These are phyloP conservation scores for Masticophis lateralis DNA, from an alignment of 2,797 vertebrate genomes.

Conservation along the genomic window DNA sequence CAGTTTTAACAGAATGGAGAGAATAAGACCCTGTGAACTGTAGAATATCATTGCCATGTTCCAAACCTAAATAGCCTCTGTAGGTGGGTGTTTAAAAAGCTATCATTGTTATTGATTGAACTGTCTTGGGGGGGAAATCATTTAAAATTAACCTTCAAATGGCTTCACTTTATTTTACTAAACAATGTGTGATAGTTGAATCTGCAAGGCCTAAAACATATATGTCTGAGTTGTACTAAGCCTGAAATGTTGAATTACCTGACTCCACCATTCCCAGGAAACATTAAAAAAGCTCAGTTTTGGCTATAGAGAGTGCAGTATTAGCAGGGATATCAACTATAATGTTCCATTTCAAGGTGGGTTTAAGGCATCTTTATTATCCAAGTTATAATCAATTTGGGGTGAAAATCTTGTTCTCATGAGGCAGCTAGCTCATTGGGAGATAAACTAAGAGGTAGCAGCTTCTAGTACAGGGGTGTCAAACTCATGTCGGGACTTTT, in stretches of 20 bases:
- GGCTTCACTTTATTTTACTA: neutral
- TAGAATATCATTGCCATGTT: neutral
- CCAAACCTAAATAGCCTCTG: neutral
- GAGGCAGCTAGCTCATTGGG: neutral
- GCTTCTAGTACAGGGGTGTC: neutral
- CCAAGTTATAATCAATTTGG: neutral
- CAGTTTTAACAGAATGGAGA: neutral
- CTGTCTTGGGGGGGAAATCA: neutral
- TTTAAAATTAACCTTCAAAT: neutral
- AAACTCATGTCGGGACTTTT: too few species aligned
- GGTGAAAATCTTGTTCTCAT: neutral
- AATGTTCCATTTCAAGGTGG: neutral
- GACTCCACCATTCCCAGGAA: neutral
- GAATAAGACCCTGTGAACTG: neutral
- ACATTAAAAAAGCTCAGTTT: neutral
- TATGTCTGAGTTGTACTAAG: neutral
- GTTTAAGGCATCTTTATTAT: neutral
- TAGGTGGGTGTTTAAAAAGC: neutral
- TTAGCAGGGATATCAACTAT: neutral
- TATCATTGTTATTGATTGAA: neutral
- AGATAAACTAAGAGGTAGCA: neutral
- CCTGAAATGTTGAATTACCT: neutral
- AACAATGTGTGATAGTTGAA: neutral
- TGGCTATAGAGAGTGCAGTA: neutral
- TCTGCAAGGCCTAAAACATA: neutral